phyloP scores from a whole-genome alignment of 2,888 invertebrate species.

The Osmoderma eremita region DNA sequence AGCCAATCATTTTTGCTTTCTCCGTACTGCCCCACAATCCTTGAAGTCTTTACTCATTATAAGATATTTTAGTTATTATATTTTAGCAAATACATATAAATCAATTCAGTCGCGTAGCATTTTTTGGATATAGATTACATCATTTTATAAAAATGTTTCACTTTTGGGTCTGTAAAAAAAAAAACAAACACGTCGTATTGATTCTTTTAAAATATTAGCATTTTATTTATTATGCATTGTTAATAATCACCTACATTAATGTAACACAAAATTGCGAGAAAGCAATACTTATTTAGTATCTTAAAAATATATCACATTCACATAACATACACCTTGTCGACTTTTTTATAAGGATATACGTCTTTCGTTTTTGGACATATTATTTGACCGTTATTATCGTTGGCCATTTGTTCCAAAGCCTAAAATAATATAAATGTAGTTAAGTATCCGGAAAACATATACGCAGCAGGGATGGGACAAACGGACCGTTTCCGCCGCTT shows the following conservation, averaged over 20 bases:
- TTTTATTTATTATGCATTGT: conserved; percentile 14
- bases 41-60: too few relatives aligned
- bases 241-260: not conserved
- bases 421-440: conserved; percentile 59
- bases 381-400: conserved; percentile 89
- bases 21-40: too few relatives aligned
- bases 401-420: conserved; percentile 91
- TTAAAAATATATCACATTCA: conserved; percentile 63
- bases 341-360: conserved; percentile 88
- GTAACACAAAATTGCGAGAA: conserved; percentile 8
- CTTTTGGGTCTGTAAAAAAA: too few relatives aligned
- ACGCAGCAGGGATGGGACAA: not conserved
- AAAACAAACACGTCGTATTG: too few relatives aligned
- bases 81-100: too few relatives aligned
- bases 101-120: too few relatives aligned
- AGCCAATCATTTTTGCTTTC: too few relatives aligned
- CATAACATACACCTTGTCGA: conserved; percentile 98
- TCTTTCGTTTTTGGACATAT: conserved; percentile 95
- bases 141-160: too few relatives aligned
- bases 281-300: not conserved
- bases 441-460: conserved; percentile 12
- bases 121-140: too few relatives aligned
- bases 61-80: too few relatives aligned
- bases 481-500: too few relatives aligned
- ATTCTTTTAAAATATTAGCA: not conserved